These are phyloP conservation scores for Propithecus perrieri DNA, from an alignment of 2,797 vertebrate genomes.

Conservation along the genomic window DNA sequence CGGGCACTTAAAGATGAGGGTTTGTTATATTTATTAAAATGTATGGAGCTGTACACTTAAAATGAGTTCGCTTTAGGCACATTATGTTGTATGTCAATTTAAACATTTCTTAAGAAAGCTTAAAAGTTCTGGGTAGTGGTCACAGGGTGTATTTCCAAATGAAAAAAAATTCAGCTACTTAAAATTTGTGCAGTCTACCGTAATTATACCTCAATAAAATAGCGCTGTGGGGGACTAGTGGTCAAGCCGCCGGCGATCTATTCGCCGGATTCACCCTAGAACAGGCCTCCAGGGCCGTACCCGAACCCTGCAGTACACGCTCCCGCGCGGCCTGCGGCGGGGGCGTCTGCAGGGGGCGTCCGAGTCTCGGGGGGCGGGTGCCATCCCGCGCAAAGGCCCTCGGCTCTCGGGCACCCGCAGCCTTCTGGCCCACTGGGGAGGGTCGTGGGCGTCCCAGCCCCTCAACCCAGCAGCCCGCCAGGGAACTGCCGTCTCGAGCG, in stretches of 20 bases:
- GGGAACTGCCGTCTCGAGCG: neutral
- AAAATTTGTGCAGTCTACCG: neutral
- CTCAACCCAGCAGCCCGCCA: rapidly evolving
- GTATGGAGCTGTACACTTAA: neutral
- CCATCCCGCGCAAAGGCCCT: no score
- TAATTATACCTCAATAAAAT: neutral
- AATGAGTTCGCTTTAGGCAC: neutral
- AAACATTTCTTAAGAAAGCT: neutral
- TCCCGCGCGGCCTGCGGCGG: neutral
- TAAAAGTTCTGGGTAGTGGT: neutral
- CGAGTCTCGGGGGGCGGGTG: rapidly evolving
- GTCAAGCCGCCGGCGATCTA: neutral
- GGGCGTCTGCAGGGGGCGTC: neutral
- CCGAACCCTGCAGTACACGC: neutral
- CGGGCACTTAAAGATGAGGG: neutral
- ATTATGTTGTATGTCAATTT: neutral
- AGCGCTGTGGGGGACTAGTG: no score
- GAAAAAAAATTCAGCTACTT: neutral
- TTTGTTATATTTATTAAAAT: slow-evolving; percentile 23
- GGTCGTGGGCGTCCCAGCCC: rapidly evolving
- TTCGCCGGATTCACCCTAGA: neutral
- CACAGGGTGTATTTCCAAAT: neutral
- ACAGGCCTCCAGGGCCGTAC: neutral
- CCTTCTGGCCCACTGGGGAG: neutral
- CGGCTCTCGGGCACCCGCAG: rapidly evolving